phyloP scores from a whole-genome alignment of 2,888 invertebrate species.

The Argyresthia albistria region DNA sequence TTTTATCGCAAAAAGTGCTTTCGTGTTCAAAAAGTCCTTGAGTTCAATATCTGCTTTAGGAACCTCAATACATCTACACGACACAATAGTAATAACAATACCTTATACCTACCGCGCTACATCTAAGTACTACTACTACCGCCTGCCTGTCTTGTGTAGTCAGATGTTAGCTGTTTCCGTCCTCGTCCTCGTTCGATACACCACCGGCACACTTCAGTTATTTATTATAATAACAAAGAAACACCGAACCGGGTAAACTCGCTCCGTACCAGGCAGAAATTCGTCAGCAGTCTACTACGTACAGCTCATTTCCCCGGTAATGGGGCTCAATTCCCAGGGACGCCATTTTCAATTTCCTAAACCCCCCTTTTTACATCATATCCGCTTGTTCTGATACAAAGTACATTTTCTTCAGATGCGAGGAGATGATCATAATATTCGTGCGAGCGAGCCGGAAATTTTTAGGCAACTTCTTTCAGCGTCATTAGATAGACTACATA shows the following conservation, averaged over 20 bases:
- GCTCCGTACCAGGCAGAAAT: conserved; percentile 23
- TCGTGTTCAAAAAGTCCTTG: too few species aligned
- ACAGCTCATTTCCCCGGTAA: conserved; percentile 67
- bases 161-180: neutral
- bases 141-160: neutral
- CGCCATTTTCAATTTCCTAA: conserved; percentile 68
- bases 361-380: conserved; percentile 44
- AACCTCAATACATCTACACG: too few species aligned
- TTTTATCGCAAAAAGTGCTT: too few species aligned
- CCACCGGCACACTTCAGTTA: neutral
- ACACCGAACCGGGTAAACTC: neutral
- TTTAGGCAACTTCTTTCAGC: too few species aligned
- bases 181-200: neutral
- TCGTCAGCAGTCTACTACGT: conserved; percentile 44
- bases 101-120: neutral
- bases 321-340: conserved; percentile 60
- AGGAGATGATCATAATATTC: too few species aligned
- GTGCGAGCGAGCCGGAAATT: too few species aligned
- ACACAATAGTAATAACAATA: too few species aligned
- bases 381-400: conserved; percentile 17
- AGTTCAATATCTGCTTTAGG: too few species aligned
- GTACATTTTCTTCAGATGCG: too few species aligned
- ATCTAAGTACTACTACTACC: too few species aligned
- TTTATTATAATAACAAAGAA: neutral
- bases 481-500: too few species aligned